A percentile compares a stretch with the other conserved stretches of the same genome.
These are phyloP conservation scores for Heliconius melpomene DNA, from an alignment of 1,140 invertebrate species.

Conservation along the genomic window DNA sequence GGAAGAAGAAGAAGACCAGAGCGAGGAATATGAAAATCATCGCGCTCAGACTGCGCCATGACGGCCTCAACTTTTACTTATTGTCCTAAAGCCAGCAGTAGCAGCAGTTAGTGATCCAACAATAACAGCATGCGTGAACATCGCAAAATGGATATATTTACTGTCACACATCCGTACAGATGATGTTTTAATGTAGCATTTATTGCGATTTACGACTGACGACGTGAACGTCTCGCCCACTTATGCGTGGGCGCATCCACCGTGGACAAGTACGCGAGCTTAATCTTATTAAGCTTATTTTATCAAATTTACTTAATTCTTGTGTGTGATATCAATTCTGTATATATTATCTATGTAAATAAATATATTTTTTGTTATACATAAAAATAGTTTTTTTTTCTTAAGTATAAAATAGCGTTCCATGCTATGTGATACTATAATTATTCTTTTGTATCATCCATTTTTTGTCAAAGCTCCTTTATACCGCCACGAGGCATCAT, in stretches of 20 bases:
- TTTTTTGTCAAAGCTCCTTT: constrained; percentile 12
- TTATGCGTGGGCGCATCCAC: constrained; percentile 39
- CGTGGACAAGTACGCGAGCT: constrained; percentile 19
- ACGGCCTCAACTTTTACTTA: not conserved
- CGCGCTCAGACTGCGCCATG: too few species aligned
- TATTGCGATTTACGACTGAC: constrained; percentile 62
- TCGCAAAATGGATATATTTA: constrained; percentile 49
- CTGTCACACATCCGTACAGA: constrained; percentile 40
- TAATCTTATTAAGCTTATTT: not conserved
- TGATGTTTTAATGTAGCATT: constrained; percentile 61
- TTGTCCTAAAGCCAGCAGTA: constrained; percentile 23
- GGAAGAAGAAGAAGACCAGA: too few species aligned
- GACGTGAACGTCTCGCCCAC: constrained; percentile 50
- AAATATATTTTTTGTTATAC: too few species aligned
- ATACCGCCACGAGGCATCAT: constrained; percentile 21
- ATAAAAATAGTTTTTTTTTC: too few species aligned
- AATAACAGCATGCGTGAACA: constrained; percentile 48
- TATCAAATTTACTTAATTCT: not conserved
- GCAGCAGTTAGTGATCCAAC: too few species aligned
- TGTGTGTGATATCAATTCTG: not conserved
- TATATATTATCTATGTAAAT: not conserved
- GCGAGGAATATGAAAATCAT: too few species aligned
- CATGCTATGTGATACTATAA: not conserved
- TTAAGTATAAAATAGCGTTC: not conserved
- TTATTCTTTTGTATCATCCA: not conserved